A percentile compares a stretch with the other conserved stretches of the same genome.
phyloP scores from a whole-genome alignment of 2,888 invertebrate genomes.

The Acanthopleura granulata region DNA sequence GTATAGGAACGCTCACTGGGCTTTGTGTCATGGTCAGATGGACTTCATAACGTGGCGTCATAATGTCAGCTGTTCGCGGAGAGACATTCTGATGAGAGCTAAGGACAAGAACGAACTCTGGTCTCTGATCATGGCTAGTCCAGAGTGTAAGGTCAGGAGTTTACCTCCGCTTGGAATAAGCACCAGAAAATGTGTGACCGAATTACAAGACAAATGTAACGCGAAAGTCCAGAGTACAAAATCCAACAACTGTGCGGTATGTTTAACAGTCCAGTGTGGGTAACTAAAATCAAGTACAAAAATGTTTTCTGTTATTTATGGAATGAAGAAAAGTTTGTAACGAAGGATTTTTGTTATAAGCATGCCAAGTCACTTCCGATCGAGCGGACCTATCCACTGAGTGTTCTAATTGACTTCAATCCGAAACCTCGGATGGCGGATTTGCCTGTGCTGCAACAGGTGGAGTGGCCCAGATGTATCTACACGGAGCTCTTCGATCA shows the following conservation, averaged over 20 bases:
- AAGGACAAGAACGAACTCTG: background rate
- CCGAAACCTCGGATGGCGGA: background rate
- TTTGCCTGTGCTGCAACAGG: background rate
- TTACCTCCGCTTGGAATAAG: background rate
- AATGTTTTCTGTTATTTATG: background rate
- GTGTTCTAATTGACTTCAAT: constrained; percentile 11
- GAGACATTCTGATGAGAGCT: background rate
- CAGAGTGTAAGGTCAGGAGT: background rate
- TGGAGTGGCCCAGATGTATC: background rate
- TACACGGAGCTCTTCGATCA: background rate
- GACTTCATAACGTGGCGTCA: background rate
- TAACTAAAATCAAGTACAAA: background rate
- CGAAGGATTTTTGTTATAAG: background rate
- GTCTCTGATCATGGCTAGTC: background rate
- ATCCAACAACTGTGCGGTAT: background rate
- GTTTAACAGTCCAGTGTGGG: background rate
- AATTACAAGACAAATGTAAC: background rate
- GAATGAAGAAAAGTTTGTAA: background rate
- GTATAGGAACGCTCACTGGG: background rate
- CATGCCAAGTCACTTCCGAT: background rate
- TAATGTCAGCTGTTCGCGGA: background rate
- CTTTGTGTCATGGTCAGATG: background rate
- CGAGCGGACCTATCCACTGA: background rate
- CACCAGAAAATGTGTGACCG: background rate
- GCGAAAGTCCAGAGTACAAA: background rate